Conservation (phyloP, 1,140 invertebrate genomes). For the Dendrolimus kikuchii region DNA sequence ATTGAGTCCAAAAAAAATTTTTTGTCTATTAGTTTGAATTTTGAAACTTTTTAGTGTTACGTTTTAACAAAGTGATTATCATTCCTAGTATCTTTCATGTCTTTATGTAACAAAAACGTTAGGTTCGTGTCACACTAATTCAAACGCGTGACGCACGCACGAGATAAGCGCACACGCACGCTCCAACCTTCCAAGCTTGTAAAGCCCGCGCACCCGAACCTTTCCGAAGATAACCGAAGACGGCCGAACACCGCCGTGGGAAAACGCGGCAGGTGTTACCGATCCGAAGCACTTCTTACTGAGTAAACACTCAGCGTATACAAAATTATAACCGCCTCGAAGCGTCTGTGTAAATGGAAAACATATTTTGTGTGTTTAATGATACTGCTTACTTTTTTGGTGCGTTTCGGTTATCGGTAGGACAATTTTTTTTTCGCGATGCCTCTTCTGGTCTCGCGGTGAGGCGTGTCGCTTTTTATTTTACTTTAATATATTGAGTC, state of each 20-base stretch:
- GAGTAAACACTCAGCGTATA: constrained; percentile 67
- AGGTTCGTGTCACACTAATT: constrained; percentile 29
- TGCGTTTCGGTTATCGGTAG: constrained; percentile 46
- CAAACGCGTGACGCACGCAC: constrained; percentile 30
- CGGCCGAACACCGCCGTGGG: constrained; percentile 53
- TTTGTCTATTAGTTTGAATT: too few species aligned
- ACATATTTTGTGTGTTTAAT: constrained; percentile 72
- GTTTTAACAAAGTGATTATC: too few species aligned
- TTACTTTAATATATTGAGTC: constrained; percentile 45
- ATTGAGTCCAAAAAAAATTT: too few species aligned
- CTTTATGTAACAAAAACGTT: constrained; percentile 12
- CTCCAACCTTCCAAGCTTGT: neutral
- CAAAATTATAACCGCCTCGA: constrained; percentile 67
- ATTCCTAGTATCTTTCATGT: too few species aligned
- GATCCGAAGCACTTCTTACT: constrained; percentile 64
- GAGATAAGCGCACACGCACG: constrained; percentile 19
- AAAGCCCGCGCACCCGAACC: constrained; percentile 36
- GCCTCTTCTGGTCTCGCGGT: constrained; percentile 27
- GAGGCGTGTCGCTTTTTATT: constrained; percentile 23
- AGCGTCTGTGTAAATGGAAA: constrained; percentile 66
- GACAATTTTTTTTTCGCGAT: constrained; percentile 55
- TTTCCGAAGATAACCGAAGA: constrained; percentile 43
- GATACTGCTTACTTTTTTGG: constrained; percentile 68
- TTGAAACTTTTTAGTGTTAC: too few species aligned
- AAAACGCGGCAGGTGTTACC: constrained; percentile 67